Percentiles rank a stretch among this genome's conserved stretches.
These are phyloP conservation scores for Polydrusus tereticollis DNA, from an alignment of 2,888 invertebrate species.

Conservation along the genomic window DNA sequence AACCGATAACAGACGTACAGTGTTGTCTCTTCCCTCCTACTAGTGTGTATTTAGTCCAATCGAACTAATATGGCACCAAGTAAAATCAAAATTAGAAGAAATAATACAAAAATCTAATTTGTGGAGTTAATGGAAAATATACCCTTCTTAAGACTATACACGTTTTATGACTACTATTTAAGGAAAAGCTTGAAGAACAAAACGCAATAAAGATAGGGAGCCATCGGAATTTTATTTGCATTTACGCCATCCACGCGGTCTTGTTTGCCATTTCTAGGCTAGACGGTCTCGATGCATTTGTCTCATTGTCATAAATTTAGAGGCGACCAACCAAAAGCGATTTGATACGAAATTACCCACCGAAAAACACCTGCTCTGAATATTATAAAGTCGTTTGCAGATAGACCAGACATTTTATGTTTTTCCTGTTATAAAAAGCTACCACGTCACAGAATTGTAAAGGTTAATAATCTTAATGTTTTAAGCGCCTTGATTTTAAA, in stretches of 20 bases:
- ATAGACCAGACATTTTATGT: too few relatives aligned
- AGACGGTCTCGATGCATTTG: conserved; percentile 1
- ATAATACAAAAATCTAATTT: too few relatives aligned
- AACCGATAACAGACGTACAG: too few relatives aligned
- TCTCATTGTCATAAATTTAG: conserved; percentile 6
- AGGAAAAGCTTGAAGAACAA: neutral
- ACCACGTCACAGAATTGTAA: too few relatives aligned
- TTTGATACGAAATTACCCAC: neutral
- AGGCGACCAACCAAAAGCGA: neutral
- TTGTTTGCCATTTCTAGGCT: neutral
- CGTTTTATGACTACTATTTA: neutral
- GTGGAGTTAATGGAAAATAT: neutral
- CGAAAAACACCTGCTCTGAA: neutral
- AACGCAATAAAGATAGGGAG: conserved; percentile 2
- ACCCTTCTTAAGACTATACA: neutral
- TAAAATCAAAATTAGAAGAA: too few relatives aligned
- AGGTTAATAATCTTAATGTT: too few relatives aligned
- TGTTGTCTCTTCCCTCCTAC: too few relatives aligned
- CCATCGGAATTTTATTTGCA: neutral
- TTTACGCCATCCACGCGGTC: neutral
- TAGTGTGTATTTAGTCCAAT: too few relatives aligned
- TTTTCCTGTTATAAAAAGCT: too few relatives aligned
- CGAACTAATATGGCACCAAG: too few relatives aligned
- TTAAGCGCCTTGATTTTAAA: too few relatives aligned
- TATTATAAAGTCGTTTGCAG: neutral